These are phyloP conservation scores for Sorex fumeus DNA, from an alignment of 2,113 vertebrate genomes.

Conservation along the genomic window DNA sequence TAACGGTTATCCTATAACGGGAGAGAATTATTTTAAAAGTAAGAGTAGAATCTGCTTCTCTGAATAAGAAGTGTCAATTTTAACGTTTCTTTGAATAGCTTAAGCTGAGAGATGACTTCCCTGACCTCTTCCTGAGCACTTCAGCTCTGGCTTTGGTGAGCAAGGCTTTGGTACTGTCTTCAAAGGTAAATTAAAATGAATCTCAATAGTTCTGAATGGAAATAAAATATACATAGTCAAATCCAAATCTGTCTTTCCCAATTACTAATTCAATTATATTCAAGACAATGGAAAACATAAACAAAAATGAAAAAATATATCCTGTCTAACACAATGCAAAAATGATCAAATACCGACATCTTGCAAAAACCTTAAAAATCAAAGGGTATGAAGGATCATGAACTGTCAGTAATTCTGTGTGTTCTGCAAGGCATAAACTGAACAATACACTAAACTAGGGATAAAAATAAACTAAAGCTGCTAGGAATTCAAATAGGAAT, in stretches of 20 bases:
- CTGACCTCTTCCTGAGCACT: conserved; percentile 36
- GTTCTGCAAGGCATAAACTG: neutral
- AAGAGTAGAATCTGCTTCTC: conserved; percentile 62
- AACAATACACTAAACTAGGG: neutral
- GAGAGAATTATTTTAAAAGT: conserved; percentile 77
- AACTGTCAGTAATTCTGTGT: neutral
- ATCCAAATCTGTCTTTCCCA: neutral
- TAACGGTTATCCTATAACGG: conserved; percentile 50
- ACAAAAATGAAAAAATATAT: neutral
- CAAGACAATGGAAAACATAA: conserved; percentile 14
- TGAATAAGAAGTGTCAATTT: conserved; percentile 61
- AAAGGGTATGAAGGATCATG: neutral
- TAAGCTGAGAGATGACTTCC: conserved; percentile 38
- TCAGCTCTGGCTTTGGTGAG: neutral
- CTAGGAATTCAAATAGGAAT: conserved; percentile 16
- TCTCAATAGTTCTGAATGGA: neutral
- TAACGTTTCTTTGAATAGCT: conserved; percentile 43
- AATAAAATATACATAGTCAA: neutral
- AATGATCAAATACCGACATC: neutral
- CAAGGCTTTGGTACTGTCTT: conserved; percentile 22
- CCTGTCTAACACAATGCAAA: conserved; percentile 1
- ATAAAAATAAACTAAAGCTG: neutral
- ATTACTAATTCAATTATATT: conserved; percentile 17
- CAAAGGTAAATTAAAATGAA: conserved; percentile 36
- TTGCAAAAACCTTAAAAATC: neutral